These are phyloP conservation scores for Huso huso DNA, from an alignment of 2,797 vertebrate species.

Conservation along the genomic window DNA sequence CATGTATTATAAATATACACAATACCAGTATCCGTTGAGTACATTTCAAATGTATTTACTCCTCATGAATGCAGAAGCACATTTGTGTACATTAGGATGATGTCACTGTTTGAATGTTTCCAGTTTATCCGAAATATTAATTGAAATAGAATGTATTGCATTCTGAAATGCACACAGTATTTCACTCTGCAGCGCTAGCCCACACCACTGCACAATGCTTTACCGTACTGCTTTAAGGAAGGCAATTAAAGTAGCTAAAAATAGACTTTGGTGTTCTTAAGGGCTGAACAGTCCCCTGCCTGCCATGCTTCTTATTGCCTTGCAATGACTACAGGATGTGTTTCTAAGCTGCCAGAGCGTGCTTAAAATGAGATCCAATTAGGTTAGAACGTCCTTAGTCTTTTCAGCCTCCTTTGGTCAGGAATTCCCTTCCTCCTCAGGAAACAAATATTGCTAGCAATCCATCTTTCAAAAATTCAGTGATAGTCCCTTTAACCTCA, in stretches of 20 bases:
- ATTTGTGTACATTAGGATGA: too few relatives aligned
- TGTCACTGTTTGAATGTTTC: too few relatives aligned
- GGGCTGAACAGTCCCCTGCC: background rate
- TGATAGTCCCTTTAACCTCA: too few relatives aligned
- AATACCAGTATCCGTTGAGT: too few relatives aligned
- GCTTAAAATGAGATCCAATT: slow-evolving; percentile 36
- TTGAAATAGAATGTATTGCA: too few relatives aligned
- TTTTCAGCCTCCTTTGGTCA: slow-evolving; percentile 35
- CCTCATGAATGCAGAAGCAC: too few relatives aligned
- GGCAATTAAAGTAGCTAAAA: slow-evolving; percentile 33
- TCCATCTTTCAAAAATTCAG: too few relatives aligned
- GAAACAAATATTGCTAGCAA: background rate
- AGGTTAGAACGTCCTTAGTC: slow-evolving; percentile 43
- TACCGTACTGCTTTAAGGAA: background rate
- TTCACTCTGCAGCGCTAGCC: background rate
- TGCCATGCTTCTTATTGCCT: too few relatives aligned
- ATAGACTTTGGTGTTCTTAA: slow-evolving; percentile 29
- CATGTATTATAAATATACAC: too few relatives aligned
- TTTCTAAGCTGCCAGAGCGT: slow-evolving; percentile 31
- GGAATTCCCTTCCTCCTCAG: background rate
- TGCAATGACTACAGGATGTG: slow-evolving; percentile 5
- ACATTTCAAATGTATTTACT: too few relatives aligned
- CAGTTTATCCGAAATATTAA: too few relatives aligned
- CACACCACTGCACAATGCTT: background rate
- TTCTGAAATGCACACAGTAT: too few relatives aligned